Base-by-base conservation (phyloP, 2,797 vertebrate genomes). In the Falco berigora region DNA sequence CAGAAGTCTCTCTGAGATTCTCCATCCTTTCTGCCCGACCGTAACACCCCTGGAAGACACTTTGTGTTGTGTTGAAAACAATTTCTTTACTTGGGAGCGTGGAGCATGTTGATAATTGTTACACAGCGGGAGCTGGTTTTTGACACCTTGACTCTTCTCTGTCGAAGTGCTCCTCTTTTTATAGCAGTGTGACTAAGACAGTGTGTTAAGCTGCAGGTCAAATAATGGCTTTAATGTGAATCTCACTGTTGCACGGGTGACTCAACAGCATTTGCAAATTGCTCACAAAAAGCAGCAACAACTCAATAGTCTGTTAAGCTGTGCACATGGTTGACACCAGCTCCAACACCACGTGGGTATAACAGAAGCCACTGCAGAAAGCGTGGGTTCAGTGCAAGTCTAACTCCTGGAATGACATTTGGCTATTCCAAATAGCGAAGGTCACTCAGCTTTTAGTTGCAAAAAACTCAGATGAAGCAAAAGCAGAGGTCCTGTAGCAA, bases 41-140 rank as follows among this genome's bases (percentile, higher is more conserved):
- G 59, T 23, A 32, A 19, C 50, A 44, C 16, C 12, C 28, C 63
- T 88, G 21, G 32, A 61, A 79, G 56, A 61, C 27, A 30, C 30
- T 42, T 42, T 55, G 32, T 32, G 20, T 56, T 66, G 27, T n/a
- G 24, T 23, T 42, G 27, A 67, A 92, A 56, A 9, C 1, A 2
- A 44, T 40, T 74, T 58, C 18, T 56, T 18, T 1, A 1, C n/a
- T 68, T 74, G n/a, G 36, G 23, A 74, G 38, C 0, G 4, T 42
- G 42, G 42, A 42, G 15, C 42, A 0, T 34, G 42, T 28, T 61
- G 36, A 5, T 44, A 40, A 21, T 1, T 3, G 40, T n/a, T 27
- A 5, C 27, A 10, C 15, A 44, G 27, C 18, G 19, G 47, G 44
- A 58, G 6, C 56, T 78, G 11, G 32, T 53, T 22, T 58, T 58